phyloP scores from a whole-genome alignment of 2,888 invertebrate genomes.

The Ornithoptera alexandrae region DNA sequence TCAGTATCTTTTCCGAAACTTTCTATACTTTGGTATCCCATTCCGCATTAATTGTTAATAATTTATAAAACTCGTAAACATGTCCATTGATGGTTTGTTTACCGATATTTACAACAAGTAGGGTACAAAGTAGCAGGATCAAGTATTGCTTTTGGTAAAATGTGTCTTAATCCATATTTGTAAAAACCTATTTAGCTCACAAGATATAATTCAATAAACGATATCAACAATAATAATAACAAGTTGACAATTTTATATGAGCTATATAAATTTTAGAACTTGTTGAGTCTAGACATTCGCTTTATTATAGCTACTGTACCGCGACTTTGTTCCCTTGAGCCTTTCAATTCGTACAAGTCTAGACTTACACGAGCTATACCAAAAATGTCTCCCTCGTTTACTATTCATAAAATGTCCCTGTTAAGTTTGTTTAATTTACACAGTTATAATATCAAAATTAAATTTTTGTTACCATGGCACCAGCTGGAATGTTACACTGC shows the following conservation, averaged over 20 bases:
- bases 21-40: too few relatives aligned
- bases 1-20: too few relatives aligned
- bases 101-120: too few relatives aligned
- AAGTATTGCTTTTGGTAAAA: neutral
- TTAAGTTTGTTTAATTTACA: too few relatives aligned
- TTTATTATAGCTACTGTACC: neutral
- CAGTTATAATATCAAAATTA: too few relatives aligned
- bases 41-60: too few relatives aligned
- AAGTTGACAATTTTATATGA: neutral
- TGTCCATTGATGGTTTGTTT: too few relatives aligned
- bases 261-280: neutral
- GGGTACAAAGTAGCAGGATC: too few relatives aligned
- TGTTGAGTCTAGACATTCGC: conserved; percentile 16
- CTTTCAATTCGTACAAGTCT: neutral
- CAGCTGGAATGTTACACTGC: too few relatives aligned
- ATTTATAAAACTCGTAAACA: too few relatives aligned
- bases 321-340: neutral
- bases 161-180: neutral
- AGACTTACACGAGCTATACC: neutral
- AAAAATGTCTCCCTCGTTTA: neutral
- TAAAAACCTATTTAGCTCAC: neutral
- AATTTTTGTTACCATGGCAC: too few relatives aligned
- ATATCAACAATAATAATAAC: neutral
- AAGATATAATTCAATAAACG: neutral
- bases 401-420: too few relatives aligned